Percentiles rank a stretch among this genome's conserved stretches.
These are phyloP conservation scores for Zaprionus vittiger DNA, from an alignment of 1,140 invertebrate genomes.

Conservation along the genomic window DNA sequence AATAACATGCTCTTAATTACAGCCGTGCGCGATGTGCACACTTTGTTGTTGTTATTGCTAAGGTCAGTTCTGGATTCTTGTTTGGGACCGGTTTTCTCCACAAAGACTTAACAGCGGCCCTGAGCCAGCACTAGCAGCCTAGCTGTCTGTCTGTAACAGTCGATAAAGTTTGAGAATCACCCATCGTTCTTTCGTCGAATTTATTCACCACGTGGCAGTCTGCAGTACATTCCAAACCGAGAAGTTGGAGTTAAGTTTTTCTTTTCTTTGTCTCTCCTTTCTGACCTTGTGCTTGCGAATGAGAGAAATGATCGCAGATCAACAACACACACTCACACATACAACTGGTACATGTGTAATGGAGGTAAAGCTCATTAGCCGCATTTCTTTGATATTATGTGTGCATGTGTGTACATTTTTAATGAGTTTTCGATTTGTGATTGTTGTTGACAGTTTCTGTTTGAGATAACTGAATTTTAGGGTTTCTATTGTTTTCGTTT, in stretches of 20 bases:
- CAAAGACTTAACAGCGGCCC: slow-evolving; percentile 8
- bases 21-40: slow-evolving; percentile 7
- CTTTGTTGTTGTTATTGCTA: slow-evolving; percentile 49
- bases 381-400: slow-evolving; percentile 14
- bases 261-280: background rate
- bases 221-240: slow-evolving; percentile 3
- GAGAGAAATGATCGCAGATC: slow-evolving; percentile 1
- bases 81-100: slow-evolving; percentile 34
- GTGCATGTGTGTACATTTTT: slow-evolving; percentile 22
- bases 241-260: slow-evolving; percentile 3
- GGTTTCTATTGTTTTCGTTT: slow-evolving; percentile 19
- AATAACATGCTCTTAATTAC: slow-evolving; percentile 40
- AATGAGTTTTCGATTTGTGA: slow-evolving; percentile 48
- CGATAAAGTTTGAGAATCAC: slow-evolving; percentile 9
- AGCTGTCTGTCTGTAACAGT: slow-evolving; percentile 7
- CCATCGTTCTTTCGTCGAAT: too few relatives aligned
- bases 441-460: slow-evolving; percentile 38
- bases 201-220: slow-evolving; percentile 26
- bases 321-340: background rate
- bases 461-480: slow-evolving; percentile 41
- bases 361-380: slow-evolving; percentile 1
- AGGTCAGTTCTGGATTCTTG: slow-evolving; percentile 66
- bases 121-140: background rate
- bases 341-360: background rate
- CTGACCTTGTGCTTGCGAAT: slow-evolving; percentile 21